These are phyloP conservation scores for Rosalia funebris DNA, from an alignment of 2,888 invertebrate genomes.

Conservation along the genomic window DNA sequence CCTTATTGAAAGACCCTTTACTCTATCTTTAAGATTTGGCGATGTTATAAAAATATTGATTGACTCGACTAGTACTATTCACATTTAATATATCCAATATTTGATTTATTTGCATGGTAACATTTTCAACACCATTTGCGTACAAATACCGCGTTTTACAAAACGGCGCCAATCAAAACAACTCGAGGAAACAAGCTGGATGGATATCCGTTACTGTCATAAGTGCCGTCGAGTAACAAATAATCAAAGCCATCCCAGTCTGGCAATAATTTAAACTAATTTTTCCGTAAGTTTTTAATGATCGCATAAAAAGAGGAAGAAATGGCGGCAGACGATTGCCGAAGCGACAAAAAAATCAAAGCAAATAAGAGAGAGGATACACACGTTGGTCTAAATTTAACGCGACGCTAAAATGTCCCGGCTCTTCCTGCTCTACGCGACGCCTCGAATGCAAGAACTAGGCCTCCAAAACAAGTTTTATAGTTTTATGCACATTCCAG, in stretches of 20 bases:
- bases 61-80: too few species aligned
- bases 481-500: slow-evolving; percentile 15
- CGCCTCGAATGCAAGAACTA: slow-evolving; percentile 16
- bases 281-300: neutral
- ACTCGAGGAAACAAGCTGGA: neutral
- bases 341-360: slow-evolving; percentile 27
- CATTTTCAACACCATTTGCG: too few species aligned
- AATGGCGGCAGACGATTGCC: slow-evolving; percentile 16
- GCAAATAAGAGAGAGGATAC: slow-evolving; percentile 30
- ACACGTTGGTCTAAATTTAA: slow-evolving; percentile 32
- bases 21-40: too few species aligned
- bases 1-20: too few species aligned
- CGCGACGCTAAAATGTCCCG: slow-evolving; percentile 20
- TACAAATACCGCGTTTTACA: too few species aligned
- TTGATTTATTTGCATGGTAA: too few species aligned
- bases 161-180: neutral
- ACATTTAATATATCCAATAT: too few species aligned
- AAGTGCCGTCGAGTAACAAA: neutral
- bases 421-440: slow-evolving; percentile 20
- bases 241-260: neutral
- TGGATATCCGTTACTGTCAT: neutral
- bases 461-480: slow-evolving; percentile 20
- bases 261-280: neutral
- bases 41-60: too few species aligned
- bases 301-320: neutral